These are phyloP conservation scores for Sialia sialis DNA, from an alignment of 2,113 vertebrate species.

Conservation along the genomic window DNA sequence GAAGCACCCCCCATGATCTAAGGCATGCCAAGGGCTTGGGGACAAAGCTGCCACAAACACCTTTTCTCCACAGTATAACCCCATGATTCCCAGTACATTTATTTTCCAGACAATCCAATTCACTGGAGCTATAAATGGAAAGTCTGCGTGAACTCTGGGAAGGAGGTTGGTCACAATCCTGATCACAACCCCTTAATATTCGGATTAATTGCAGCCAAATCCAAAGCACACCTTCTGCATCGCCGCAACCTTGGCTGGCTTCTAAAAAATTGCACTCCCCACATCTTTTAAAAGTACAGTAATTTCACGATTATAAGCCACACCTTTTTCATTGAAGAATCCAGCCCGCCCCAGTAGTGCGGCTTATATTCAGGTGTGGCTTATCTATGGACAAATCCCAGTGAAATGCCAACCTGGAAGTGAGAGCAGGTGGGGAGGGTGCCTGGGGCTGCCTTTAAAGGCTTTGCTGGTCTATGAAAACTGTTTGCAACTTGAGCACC, in stretches of 20 bases:
- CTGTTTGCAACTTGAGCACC: no score
- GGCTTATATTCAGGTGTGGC: no score
- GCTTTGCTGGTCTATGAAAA: no score
- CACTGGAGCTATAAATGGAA: neutral
- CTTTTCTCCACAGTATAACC: neutral
- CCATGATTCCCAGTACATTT: neutral
- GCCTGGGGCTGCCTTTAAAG: no score
- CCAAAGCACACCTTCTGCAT: neutral
- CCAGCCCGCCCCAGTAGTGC: no score
- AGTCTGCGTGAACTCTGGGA: fast-evolving
- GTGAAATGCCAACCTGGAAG: no score
- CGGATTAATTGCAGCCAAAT: neutral
- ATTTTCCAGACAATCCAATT: neutral
- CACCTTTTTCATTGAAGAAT: no score
- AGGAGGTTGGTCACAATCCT: fast-evolving
- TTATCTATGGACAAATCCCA: no score
- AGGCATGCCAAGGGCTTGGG: neutral
- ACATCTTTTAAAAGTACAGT: neutral
- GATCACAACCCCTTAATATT: neutral
- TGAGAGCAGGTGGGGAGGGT: no score
- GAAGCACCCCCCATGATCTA: neutral
- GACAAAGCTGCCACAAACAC: neutral
- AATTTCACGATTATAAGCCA: no score
- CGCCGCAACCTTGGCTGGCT: fast-evolving
- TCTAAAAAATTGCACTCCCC: neutral